A percentile compares a stretch with the other conserved stretches of the same genome.
phyloP scores from a whole-genome alignment of 2,888 invertebrate species.

The Agapostemon virescens region DNA sequence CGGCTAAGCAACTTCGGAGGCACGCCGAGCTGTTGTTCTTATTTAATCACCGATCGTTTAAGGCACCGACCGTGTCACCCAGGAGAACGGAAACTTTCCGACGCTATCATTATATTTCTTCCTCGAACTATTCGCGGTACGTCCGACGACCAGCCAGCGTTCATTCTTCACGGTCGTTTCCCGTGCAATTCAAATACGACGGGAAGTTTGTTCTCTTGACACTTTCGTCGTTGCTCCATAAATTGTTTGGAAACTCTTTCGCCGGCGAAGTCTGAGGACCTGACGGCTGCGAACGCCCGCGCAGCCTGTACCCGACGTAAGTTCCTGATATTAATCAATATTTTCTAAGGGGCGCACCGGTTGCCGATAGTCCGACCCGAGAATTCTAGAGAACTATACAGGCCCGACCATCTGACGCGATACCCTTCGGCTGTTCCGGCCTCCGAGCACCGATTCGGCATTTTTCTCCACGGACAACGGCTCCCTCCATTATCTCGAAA shows the following conservation, averaged over 20 bases:
- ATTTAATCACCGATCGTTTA: neutral
- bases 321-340: constrained; percentile 26
- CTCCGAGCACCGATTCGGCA: neutral
- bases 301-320: constrained; percentile 22
- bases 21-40: neutral
- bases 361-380: neutral
- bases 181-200: constrained; percentile 24
- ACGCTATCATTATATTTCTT: neutral
- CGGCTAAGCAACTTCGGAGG: neutral
- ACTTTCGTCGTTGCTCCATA: constrained; percentile 24
- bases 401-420: neutral
- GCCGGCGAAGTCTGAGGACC: neutral
- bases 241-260: constrained; percentile 34
- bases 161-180: constrained; percentile 13
- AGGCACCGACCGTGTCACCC: neutral
- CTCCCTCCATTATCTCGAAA: no score
- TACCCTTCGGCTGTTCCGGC: neutral
- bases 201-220: constrained; percentile 27
- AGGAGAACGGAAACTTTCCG: neutral
- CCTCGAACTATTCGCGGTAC: neutral
- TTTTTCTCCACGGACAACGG: no score
- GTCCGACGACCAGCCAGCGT: constrained; percentile 6
- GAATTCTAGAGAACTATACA: neutral
- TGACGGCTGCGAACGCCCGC: constrained; percentile 10
- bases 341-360: constrained; percentile 6